Evolutionary conservation across 2,113 vertebrate genomes (phyloP), one percentile per base, ranked within the genome.

Genomic region (Prinia subflava): DNA sequence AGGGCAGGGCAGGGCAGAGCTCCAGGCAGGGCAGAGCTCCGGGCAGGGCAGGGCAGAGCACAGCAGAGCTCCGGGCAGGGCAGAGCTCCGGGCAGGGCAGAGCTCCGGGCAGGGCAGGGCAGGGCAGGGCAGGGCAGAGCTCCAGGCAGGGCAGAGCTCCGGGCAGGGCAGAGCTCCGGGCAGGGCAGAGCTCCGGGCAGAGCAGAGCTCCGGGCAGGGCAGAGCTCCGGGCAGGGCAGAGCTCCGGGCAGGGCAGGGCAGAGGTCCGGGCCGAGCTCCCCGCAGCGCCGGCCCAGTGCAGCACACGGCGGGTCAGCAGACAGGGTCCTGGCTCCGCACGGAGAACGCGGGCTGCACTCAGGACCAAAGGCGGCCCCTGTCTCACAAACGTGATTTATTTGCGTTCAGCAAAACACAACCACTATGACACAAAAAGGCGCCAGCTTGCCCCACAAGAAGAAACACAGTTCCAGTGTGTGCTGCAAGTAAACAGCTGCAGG

Each of bases 241-340:
- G 39, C 39, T 39, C 39, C 39, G 39, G 39, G 39, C 39, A 39
- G 39, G 39, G 39, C 23, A n/a, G n/a, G n/a, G n/a, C n/a, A n/a
- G n/a, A n/a, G n/a, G n/a, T n/a, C 74, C 1, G 0, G 9, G 33
- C 10, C n/a, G n/a, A 5, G 13, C 68, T 42, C 13, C 68, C 31
- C 4, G 35, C 37, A 4, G 6, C 2, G 15, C 16, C 19, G 55
- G 14, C 33, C 50, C 8, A 0, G 39, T 9, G 17, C 3, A 1
- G 46, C 5, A 4, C 62, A 6, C 55, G 21, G 4, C 52, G 4
- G 16, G 7, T 4, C 27, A 7, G 24, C 41, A 10, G 22, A 14
- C 11, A 5, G 49, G 49, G 1, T 9, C 42, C 39, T 59, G 55
- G 4, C 28, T 28, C 6, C 8, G 33, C 57, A 10, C 22, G 22